Conservation (phyloP, 2,888 invertebrate species). For the Tinea trinotella region DNA sequence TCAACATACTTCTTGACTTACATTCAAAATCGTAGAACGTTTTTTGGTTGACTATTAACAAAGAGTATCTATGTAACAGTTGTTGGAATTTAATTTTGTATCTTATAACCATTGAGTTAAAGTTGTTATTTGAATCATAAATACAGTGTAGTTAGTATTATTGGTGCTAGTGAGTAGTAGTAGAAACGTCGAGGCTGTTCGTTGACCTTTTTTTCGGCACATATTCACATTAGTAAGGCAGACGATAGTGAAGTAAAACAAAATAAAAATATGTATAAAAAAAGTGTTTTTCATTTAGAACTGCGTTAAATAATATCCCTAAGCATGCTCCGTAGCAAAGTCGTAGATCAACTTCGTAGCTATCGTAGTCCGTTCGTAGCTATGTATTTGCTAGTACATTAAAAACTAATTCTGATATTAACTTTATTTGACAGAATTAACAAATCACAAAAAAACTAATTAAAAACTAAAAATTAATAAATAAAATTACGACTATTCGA, state of each 20-base stretch:
- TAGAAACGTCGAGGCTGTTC: conserved; percentile 71
- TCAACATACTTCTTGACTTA: conserved; percentile 32
- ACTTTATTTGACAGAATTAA: too few species aligned
- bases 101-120: conserved; percentile 40
- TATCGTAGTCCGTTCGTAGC: too few species aligned
- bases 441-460: too few species aligned
- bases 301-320: too few species aligned
- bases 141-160: conserved; percentile 34
- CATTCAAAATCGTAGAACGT: conserved; percentile 26
- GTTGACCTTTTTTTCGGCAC: conserved; percentile 69
- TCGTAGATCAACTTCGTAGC: too few species aligned
- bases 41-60: conserved; percentile 37
- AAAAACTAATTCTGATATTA: too few species aligned
- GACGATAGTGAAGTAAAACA: conserved; percentile 24
- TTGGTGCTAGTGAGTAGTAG: conserved; percentile 37
- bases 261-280: not conserved
- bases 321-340: too few species aligned
- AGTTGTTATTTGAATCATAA: conserved; percentile 33
- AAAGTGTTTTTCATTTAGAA: too few species aligned
- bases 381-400: too few species aligned
- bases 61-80: conserved; percentile 39
- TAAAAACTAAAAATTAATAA: too few species aligned
- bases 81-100: conserved; percentile 35
- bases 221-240: conserved; percentile 34
- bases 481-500: too few species aligned